Percentiles rank a stretch among this genome's conserved stretches.
These are phyloP conservation scores for Gymnocypris eckloni DNA, from an alignment of 2,797 vertebrate species.

Conservation along the genomic window DNA sequence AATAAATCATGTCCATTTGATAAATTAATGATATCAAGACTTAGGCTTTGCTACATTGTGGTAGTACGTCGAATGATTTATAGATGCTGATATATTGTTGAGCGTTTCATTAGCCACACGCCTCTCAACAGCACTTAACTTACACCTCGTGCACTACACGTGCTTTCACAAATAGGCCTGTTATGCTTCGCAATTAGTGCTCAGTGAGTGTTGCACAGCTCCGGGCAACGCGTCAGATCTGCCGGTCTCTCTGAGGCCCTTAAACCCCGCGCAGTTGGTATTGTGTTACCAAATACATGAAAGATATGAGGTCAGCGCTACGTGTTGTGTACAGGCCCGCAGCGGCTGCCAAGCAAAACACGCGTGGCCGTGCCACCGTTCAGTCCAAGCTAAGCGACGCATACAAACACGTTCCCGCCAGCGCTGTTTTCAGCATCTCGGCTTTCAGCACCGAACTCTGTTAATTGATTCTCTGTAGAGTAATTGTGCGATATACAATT, in stretches of 20 bases:
- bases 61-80: constrained; percentile 33
- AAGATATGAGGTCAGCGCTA: constrained; percentile 78
- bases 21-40: constrained; percentile 23
- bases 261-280: constrained; percentile 73
- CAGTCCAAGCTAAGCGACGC: constrained; percentile 39
- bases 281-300: constrained; percentile 76
- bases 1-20: not conserved
- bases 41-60: not conserved
- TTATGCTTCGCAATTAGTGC: constrained; percentile 59
- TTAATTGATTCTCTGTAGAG: constrained; percentile 62
- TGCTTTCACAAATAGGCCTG: constrained; percentile 58
- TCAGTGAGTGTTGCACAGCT: constrained; percentile 55
- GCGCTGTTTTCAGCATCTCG: constrained; percentile 40
- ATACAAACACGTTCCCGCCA: constrained; percentile 35
- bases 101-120: constrained; percentile 41
- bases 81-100: constrained; percentile 42
- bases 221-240: constrained; percentile 46
- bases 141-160: constrained; percentile 45
- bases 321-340: constrained; percentile 48
- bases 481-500: constrained; percentile 57
- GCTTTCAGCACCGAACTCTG: constrained; percentile 39
- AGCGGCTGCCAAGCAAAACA: constrained; percentile 62
- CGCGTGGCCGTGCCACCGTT: constrained; percentile 39
- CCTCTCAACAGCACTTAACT: constrained; percentile 48
- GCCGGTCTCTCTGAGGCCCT: constrained; percentile 67